Conservation (phyloP, 2,797 vertebrate species). For the Melanotaenia parkinsoni region DNA sequence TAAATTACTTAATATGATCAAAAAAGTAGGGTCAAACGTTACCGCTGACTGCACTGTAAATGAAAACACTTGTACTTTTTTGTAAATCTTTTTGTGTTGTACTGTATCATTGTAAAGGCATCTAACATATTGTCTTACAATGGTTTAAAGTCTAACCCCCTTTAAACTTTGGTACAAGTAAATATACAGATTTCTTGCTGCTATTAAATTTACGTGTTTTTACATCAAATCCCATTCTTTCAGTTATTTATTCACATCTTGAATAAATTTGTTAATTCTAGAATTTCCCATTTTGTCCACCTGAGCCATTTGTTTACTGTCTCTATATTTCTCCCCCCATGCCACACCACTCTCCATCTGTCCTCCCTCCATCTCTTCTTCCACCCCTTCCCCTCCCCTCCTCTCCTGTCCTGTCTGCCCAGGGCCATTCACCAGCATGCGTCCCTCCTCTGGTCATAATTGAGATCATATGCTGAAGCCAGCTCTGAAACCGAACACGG, state of each 20-base stretch:
- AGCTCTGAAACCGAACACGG: conserved; percentile 81
- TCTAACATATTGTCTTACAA: neutral
- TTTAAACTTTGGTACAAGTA: neutral
- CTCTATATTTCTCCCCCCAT: conserved; percentile 28
- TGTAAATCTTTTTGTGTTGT: too few relatives aligned
- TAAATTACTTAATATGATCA: too few relatives aligned
- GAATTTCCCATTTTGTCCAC: conserved; percentile 27
- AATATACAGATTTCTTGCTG: conserved; percentile 20
- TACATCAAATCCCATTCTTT: conserved; percentile 15
- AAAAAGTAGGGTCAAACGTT: too few relatives aligned
- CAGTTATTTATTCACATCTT: conserved; percentile 8
- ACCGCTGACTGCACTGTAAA: too few relatives aligned
- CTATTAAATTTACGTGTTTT: conserved; percentile 37
- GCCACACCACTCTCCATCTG: conserved; percentile 57
- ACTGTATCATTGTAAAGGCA: too few relatives aligned
- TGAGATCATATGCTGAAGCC: conserved; percentile 85
- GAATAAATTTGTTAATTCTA: conserved; percentile 9
- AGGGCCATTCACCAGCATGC: conserved; percentile 75
- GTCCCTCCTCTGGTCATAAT: conserved; percentile 81
- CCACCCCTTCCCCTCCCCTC: conserved; percentile 15
- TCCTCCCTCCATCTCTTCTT: conserved; percentile 49
- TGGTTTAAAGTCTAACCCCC: neutral
- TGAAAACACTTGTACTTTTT: too few relatives aligned
- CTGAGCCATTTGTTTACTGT: conserved; percentile 47
- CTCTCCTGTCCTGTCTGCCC: conserved; percentile 57